phyloP scores from a whole-genome alignment of 2,888 invertebrate species.

The Dioctria linearis region DNA sequence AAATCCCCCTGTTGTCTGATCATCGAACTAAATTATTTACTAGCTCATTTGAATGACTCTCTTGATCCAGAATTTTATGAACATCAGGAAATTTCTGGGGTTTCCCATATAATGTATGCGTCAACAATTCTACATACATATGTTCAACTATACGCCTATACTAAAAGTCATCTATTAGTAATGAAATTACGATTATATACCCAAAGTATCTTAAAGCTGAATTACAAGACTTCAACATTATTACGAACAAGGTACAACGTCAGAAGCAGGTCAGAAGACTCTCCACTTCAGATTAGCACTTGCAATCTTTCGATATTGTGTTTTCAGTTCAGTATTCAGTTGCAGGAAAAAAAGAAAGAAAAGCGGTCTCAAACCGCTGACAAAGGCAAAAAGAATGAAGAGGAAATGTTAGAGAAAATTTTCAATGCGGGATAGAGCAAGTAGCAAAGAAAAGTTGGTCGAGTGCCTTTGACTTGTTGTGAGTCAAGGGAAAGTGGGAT shows the following conservation, averaged over 20 bases:
- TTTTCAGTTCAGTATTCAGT: neutral
- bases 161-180: neutral
- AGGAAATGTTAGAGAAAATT: conserved; percentile 25
- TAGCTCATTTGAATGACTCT: too few relatives aligned
- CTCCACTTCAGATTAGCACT: conserved; percentile 30
- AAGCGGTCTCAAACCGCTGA: conserved; percentile 9
- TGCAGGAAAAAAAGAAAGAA: neutral
- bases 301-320: conserved; percentile 32
- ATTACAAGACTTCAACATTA: neutral
- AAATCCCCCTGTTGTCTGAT: too few relatives aligned
- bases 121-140: too few relatives aligned
- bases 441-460: conserved; percentile 30
- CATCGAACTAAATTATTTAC: too few relatives aligned
- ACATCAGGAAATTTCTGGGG: too few relatives aligned
- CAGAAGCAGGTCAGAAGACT: neutral
- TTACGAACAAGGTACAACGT: neutral
- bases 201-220: neutral
- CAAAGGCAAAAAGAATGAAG: conserved; percentile 10
- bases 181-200: neutral
- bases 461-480: conserved; percentile 47
- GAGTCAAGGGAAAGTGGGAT: conserved; percentile 12
- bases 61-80: too few relatives aligned
- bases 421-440: neutral
- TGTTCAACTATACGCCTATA: too few relatives aligned
- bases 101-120: too few relatives aligned